Evolutionary conservation across 92 coral and sea anemone genomes (phyloP).

Genomic region (Epizoanthus rinbou): DNA sequence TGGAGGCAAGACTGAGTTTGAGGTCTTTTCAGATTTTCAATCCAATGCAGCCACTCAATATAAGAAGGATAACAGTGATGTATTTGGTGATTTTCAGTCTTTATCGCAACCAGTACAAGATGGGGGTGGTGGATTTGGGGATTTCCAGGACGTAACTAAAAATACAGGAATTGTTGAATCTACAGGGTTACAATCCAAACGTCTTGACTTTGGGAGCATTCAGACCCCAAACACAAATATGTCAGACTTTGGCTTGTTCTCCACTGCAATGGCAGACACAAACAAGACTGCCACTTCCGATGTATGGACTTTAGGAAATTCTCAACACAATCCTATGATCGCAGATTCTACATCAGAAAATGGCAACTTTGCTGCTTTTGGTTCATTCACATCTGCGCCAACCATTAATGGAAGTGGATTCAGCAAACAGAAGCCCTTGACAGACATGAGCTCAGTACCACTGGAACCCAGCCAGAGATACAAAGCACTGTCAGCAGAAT

Average conservation of each 20-base stretch:
- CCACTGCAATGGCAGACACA: neutral
- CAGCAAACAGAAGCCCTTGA: slow-evolving; percentile 31
- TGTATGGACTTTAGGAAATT: neutral
- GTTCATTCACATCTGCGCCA: slow-evolving; percentile 43
- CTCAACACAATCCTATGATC: slow-evolving; percentile 7
- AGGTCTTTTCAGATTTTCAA: slow-evolving; percentile 55
- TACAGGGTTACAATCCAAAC: neutral
- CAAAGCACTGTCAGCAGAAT: slow-evolving; percentile 76
- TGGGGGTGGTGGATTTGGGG: slow-evolving; percentile 9
- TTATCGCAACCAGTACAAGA: neutral
- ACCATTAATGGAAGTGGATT: slow-evolving; percentile 11
- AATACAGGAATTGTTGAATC: neutral
- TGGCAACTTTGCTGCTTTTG: slow-evolving; percentile 50
- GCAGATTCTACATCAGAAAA: slow-evolving; percentile 4
- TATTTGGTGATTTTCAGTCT: slow-evolving; percentile 17
- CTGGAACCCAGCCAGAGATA: slow-evolving; percentile 92
- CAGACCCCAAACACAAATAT: neutral
- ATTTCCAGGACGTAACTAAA: slow-evolving; percentile 7
- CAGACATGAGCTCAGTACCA: slow-evolving; percentile 70
- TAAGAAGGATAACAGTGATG: neutral
- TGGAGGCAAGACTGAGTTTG: slow-evolving; percentile 47
- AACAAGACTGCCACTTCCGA: slow-evolving; percentile 7
- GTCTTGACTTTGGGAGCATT: neutral
- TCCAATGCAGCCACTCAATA: neutral
- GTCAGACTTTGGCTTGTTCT: slow-evolving; percentile 30